These are phyloP conservation scores for Pachycephala philippinensis DNA, from an alignment of 2,113 vertebrate species.

Conservation along the genomic window DNA sequence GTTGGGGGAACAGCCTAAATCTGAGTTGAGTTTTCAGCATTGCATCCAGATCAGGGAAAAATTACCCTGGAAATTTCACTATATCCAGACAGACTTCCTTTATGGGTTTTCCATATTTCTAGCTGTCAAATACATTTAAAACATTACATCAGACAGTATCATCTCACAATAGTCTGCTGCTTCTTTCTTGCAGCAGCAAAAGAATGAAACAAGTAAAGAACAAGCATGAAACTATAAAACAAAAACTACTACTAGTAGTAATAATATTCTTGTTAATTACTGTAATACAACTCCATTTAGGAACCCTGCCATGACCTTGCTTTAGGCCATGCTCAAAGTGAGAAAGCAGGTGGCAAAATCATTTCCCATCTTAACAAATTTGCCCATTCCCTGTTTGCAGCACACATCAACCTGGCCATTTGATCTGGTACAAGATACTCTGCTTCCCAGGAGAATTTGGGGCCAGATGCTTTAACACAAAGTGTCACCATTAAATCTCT, in stretches of 20 bases:
- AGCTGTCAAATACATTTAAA: not conserved
- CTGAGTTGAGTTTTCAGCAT: not conserved
- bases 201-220: not conserved
- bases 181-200: not conserved
- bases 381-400: slow-evolving; percentile 13
- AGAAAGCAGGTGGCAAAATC: slow-evolving; percentile 46
- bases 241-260: not conserved
- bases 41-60: not conserved
- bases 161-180: not conserved
- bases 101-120: not conserved
- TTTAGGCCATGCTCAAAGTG: slow-evolving; percentile 37
- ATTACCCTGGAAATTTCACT: not conserved
- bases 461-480: slow-evolving; percentile 48
- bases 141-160: not conserved
- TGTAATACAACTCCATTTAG: not conserved
- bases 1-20: not conserved
- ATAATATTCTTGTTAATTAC: slow-evolving; percentile 8
- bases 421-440: slow-evolving; percentile 30
- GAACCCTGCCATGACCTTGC: slow-evolving; percentile 1
- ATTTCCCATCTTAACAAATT: slow-evolving; percentile 22
- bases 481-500: slow-evolving; percentile 25
- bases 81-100: not conserved
- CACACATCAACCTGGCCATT: not conserved
- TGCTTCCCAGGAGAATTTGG: slow-evolving; percentile 28
- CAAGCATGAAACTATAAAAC: not conserved